Evolutionary conservation across 2,888 invertebrate species (phyloP).

Genomic region (Erebia ligea): DNA sequence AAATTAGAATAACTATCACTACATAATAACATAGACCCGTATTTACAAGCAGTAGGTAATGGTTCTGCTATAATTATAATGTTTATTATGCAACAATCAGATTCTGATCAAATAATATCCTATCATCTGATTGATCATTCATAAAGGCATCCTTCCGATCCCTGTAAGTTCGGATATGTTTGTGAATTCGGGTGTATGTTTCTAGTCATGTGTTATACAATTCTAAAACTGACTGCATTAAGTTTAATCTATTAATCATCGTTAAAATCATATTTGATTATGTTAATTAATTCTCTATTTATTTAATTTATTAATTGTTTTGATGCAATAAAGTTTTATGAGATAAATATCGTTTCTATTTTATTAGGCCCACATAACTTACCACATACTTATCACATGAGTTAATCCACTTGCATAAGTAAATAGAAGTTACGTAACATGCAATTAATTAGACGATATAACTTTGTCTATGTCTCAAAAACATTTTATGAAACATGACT

Average conservation of each 20-base stretch:
- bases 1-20: constrained; percentile 46
- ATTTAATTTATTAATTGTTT: constrained; percentile 15
- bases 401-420: background rate
- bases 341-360: background rate
- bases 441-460: background rate
- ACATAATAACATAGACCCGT: no score
- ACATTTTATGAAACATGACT: background rate
- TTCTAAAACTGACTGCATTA: background rate
- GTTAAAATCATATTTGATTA: background rate
- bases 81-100: no score
- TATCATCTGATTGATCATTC: no score
- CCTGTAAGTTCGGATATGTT: no score
- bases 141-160: no score
- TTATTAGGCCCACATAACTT: background rate
- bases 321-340: constrained; percentile 6
- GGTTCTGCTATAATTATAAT: no score
- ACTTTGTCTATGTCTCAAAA: background rate
- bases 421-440: background rate
- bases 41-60: no score
- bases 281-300: constrained; percentile 16
- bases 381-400: background rate
- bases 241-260: background rate
- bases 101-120: no score
- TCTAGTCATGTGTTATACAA: background rate
- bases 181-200: background rate